A percentile compares a stretch with the other conserved stretches of the same genome.
Conservation (phyloP, 2,888 invertebrate species). For the Cryptus viduatorius region DNA sequence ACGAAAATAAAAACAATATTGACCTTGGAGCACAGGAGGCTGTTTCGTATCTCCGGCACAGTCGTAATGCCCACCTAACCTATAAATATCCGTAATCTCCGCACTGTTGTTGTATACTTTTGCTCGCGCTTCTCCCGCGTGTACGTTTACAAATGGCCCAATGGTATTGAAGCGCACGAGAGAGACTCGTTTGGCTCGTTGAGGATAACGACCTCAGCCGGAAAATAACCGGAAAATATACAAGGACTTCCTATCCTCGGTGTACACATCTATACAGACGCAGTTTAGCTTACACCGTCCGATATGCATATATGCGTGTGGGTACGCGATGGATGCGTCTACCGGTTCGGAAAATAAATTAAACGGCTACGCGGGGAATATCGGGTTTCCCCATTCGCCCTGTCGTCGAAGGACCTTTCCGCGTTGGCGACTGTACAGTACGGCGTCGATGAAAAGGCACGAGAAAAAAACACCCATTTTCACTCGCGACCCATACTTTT, state of each 20-base stretch:
- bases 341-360: constrained; percentile 58
- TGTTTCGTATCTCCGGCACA: constrained; percentile 13
- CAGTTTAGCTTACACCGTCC: neutral
- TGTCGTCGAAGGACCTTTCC: constrained; percentile 7
- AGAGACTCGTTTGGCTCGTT: constrained; percentile 45
- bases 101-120: constrained; percentile 18
- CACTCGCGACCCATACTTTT: neutral
- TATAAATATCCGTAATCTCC: constrained; percentile 62
- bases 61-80: constrained; percentile 38
- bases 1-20: constrained; percentile 52
- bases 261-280: neutral
- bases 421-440: neutral
- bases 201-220: constrained; percentile 58
- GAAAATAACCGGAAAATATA: constrained; percentile 60
- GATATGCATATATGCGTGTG: constrained; percentile 23
- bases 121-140: neutral
- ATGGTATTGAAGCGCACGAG: constrained; percentile 1
- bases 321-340: constrained; percentile 55
- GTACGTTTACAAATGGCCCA: constrained; percentile 1
- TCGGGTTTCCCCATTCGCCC: constrained; percentile 29
- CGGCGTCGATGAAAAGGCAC: constrained; percentile 36
- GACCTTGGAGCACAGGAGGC: constrained; percentile 40
- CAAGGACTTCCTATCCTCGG: constrained; percentile 48
- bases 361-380: constrained; percentile 41
- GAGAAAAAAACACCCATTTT: neutral